Evolutionary conservation across 2,888 invertebrate genomes (phyloP).

Genomic region (Eupithecia tripunctaria): DNA sequence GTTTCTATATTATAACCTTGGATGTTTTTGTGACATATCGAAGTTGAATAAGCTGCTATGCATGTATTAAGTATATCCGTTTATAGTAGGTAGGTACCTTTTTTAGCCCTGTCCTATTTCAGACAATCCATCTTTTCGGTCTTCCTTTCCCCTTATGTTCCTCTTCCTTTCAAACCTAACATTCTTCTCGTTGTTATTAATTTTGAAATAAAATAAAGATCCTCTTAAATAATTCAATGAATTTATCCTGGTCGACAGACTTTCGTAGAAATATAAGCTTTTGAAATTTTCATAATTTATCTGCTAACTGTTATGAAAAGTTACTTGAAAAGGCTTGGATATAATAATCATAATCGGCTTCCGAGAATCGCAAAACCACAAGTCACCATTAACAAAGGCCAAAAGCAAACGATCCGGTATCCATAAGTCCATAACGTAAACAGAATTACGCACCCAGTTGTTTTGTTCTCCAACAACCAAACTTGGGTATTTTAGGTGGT

Average conservation of each 20-base stretch:
- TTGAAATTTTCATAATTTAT: neutral
- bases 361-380: slow-evolving; percentile 8
- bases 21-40: too few species aligned
- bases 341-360: neutral
- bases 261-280: neutral
- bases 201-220: too few species aligned
- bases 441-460: slow-evolving; percentile 30
- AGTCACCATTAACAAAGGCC: slow-evolving; percentile 15
- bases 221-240: neutral
- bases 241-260: neutral
- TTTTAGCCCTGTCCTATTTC: too few species aligned
- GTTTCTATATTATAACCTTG: too few species aligned
- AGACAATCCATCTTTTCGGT: too few species aligned
- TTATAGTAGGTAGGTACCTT: too few species aligned
- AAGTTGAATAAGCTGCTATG: too few species aligned
- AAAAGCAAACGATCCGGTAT: slow-evolving; percentile 18
- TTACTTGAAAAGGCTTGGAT: neutral
- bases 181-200: too few species aligned
- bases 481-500: slow-evolving; percentile 35
- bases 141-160: too few species aligned
- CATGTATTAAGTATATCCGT: too few species aligned
- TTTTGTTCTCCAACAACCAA: slow-evolving; percentile 38
- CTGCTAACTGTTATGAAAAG: neutral
- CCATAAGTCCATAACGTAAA: slow-evolving; percentile 30
- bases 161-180: too few species aligned